Conservation (phyloP, 2,888 invertebrate species). For the Cheilosia vulpina region DNA sequence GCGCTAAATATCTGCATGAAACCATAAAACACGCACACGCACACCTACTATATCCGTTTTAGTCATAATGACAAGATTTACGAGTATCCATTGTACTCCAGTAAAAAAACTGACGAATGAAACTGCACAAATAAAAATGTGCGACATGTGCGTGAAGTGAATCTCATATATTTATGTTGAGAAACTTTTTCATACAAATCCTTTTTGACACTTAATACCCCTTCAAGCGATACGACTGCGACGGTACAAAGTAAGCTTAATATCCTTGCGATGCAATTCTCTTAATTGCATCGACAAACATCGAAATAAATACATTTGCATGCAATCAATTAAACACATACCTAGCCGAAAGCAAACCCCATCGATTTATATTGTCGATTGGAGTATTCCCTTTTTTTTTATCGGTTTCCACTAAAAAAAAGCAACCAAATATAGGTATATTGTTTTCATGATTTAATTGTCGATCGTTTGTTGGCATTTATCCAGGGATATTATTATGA, state of each 20-base stretch:
- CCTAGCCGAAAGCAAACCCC: conserved; percentile 26
- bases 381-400: conserved; percentile 2
- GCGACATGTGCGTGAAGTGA: neutral
- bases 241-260: conserved; percentile 50
- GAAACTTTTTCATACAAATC: conserved; percentile 22
- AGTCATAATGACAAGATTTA: no score
- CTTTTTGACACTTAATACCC: conserved; percentile 31
- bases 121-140: no score
- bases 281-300: conserved; percentile 71
- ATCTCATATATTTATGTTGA: neutral
- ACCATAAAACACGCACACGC: no score
- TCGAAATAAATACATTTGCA: conserved; percentile 61
- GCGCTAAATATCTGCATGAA: no score
- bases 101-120: no score
- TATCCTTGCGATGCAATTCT: conserved; percentile 68
- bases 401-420: conserved; percentile 14
- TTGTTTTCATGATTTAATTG: conserved; percentile 72
- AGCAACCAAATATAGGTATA: conserved; percentile 18
- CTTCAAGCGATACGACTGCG: conserved; percentile 20
- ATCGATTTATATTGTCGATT: conserved; percentile 43
- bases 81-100: no score
- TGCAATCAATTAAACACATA: conserved; percentile 58
- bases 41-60: no score
- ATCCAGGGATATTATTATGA: conserved; percentile 67
- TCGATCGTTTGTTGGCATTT: conserved; percentile 71